A percentile compares a stretch with the other conserved stretches of the same genome.
These are phyloP conservation scores for Cololabis saira DNA, from an alignment of 2,113 vertebrate genomes.

Conservation along the genomic window DNA sequence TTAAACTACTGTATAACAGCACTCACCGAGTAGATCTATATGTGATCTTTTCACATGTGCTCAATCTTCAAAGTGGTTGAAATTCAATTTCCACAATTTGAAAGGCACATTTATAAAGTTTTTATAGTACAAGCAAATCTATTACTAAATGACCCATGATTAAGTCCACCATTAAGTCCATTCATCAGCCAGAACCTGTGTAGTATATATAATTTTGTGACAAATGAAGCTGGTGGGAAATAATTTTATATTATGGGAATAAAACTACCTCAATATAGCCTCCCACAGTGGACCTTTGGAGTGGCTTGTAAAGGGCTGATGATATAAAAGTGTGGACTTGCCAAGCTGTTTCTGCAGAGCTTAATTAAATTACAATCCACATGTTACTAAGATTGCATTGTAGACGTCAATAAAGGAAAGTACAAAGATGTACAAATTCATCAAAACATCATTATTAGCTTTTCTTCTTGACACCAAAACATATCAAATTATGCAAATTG, in stretches of 20 bases:
- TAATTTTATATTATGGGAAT: slow-evolving; percentile 32
- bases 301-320: slow-evolving; percentile 4
- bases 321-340: background rate
- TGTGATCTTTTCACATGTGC: background rate
- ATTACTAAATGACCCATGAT: slow-evolving; percentile 21
- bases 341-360: background rate
- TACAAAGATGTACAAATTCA: too few species aligned
- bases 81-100: slow-evolving; percentile 9
- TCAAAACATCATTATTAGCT: too few species aligned
- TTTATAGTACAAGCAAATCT: slow-evolving; percentile 8
- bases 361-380: background rate
- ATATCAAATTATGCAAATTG: too few species aligned
- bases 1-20: background rate
- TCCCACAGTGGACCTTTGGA: background rate
- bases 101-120: slow-evolving; percentile 9
- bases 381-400: background rate
- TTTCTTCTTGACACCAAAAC: too few species aligned
- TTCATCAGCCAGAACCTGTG: background rate
- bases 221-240: background rate
- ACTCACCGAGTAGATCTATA: background rate
- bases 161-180: slow-evolving; percentile 3
- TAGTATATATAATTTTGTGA: slow-evolving; percentile 12
- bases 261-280: slow-evolving; percentile 6
- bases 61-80: background rate
- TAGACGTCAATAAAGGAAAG: background rate